Percentiles rank a stretch among this genome's conserved stretches.
These are phyloP conservation scores for Xylocopa sonorina DNA, from an alignment of 1,140 invertebrate species.

Conservation along the genomic window DNA sequence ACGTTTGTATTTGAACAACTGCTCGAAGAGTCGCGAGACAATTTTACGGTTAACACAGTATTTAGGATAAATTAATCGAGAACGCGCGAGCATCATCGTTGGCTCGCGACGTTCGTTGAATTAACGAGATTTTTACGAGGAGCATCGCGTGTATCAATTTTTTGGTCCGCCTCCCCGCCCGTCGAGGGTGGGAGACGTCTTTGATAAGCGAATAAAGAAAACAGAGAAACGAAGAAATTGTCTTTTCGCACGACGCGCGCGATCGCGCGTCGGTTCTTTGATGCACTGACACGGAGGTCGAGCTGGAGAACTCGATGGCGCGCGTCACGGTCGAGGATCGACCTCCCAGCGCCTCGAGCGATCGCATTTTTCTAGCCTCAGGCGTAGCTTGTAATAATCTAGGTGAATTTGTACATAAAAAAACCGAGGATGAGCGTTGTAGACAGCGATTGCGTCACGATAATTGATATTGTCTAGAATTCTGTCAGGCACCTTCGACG, in stretches of 20 bases:
- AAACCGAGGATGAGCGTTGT: not conserved
- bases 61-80: not conserved
- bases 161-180: conserved; percentile 5
- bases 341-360: conserved; percentile 58
- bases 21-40: too few relatives aligned
- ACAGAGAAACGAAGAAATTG: not conserved
- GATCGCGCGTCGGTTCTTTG: not conserved
- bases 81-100: not conserved
- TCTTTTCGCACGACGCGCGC: not conserved
- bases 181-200: not conserved
- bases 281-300: not conserved
- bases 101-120: not conserved
- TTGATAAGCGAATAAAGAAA: not conserved
- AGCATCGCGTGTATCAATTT: not conserved
- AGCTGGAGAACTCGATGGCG: not conserved
- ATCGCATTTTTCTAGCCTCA: conserved; percentile 62
- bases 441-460: not conserved
- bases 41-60: not conserved
- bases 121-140: conserved; percentile 12
- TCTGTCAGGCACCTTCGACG: not conserved
- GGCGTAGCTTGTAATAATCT: conserved; percentile 60
- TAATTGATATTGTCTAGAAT: conserved; percentile 10
- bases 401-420: conserved; percentile 65
- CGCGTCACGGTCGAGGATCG: conserved; percentile 1
- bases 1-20: not conserved